Evolutionary conservation across 2,888 invertebrate species (phyloP).

Genomic region (Acronicta psi): DNA sequence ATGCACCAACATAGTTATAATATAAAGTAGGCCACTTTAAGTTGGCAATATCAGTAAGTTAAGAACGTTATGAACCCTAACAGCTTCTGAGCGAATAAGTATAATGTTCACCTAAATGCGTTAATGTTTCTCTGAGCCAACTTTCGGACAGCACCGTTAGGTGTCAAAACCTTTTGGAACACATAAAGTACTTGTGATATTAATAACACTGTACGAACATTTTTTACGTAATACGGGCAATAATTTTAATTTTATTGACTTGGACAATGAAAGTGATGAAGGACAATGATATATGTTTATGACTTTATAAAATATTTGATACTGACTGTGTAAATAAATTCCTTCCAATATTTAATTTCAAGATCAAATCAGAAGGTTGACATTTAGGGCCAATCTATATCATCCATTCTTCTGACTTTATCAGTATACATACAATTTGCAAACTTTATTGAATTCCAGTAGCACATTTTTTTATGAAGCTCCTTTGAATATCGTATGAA

Average conservation of each 20-base stretch:
- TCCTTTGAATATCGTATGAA: constrained; percentile 42
- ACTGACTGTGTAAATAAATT: constrained; percentile 38
- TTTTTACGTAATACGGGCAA: constrained; percentile 31
- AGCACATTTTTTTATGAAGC: constrained; percentile 43
- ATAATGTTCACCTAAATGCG: constrained; percentile 41
- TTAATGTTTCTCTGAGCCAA: constrained; percentile 23
- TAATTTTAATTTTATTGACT: constrained; percentile 48
- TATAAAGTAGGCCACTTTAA: constrained; percentile 60
- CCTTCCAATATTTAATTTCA: constrained; percentile 23
- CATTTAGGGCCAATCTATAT: constrained; percentile 14
- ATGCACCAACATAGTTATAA: constrained; percentile 54
- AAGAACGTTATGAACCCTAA: constrained; percentile 52
- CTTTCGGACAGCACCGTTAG: constrained; percentile 25
- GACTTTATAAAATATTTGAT: constrained; percentile 40
- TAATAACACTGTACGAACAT: constrained; percentile 24
- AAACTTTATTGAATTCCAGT: constrained; percentile 38
- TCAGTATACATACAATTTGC: constrained; percentile 24
- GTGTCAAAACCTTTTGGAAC: constrained; percentile 41
- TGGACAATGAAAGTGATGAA: constrained; percentile 45
- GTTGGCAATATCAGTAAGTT: constrained; percentile 61
- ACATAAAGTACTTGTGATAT: constrained; percentile 17
- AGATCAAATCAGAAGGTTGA: constrained; percentile 9
- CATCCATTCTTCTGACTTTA: constrained; percentile 18
- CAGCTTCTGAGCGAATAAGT: constrained; percentile 43
- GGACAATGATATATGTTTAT: constrained; percentile 44